phyloP scores from a whole-genome alignment of 1,140 invertebrate species.

The Drosophila sturtevanti region DNA sequence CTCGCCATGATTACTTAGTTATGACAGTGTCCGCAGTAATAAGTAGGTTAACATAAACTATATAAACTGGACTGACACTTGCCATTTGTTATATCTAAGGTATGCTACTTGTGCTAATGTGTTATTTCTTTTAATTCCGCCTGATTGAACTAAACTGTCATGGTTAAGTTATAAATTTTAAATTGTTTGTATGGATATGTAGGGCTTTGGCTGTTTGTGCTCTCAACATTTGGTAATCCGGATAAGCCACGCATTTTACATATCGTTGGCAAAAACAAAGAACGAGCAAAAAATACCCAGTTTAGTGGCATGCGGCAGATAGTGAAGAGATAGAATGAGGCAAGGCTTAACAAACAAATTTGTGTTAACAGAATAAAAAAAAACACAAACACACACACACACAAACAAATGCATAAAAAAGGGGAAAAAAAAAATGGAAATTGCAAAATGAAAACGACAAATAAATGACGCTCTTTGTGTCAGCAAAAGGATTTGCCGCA shows the following conservation, averaged over 20 bases:
- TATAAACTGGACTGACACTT: too few species aligned
- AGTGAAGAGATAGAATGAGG: constrained; percentile 17
- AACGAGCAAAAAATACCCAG: too few species aligned
- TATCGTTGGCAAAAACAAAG: constrained; percentile 45
- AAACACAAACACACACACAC: neutral
- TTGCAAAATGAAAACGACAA: constrained; percentile 25
- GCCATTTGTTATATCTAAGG: too few species aligned
- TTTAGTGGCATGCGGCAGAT: constrained; percentile 13
- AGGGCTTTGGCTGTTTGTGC: constrained; percentile 42
- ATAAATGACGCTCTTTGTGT: constrained; percentile 33
- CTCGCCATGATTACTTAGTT: neutral
- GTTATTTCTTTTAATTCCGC: neutral
- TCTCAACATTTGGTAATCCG: constrained; percentile 52
- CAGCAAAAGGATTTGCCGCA: constrained; percentile 56
- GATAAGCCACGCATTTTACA: constrained; percentile 64
- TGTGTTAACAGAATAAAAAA: constrained; percentile 28
- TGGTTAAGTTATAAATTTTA: constrained; percentile 2
- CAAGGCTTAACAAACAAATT: constrained; percentile 54
- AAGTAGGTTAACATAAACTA: neutral
- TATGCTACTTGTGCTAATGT: too few species aligned
- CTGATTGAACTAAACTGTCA: neutral
- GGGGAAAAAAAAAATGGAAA: constrained; percentile 35
- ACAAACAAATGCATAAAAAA: neutral
- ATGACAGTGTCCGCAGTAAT: neutral
- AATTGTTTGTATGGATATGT: neutral